A percentile compares a stretch with the other conserved stretches of the same genome.
phyloP scores from a whole-genome alignment of 2,113 vertebrate genomes.

The Neolamprologus fasciatus region DNA sequence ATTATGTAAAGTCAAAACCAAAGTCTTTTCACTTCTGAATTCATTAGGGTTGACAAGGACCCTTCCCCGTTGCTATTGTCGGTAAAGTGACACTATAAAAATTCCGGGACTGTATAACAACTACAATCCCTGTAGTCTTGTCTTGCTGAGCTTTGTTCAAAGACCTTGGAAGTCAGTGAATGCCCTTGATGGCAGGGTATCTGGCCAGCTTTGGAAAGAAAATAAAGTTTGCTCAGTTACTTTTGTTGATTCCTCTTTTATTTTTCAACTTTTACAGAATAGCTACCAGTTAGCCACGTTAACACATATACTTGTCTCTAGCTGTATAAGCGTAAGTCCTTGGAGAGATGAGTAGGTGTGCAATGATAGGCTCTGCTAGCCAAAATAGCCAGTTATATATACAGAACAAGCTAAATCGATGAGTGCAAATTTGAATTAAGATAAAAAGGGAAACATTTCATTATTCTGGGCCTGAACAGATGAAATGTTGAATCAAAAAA shows the following conservation, averaged over 20 bases:
- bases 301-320: not conserved
- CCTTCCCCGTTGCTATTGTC: not conserved
- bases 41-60: constrained; percentile 19
- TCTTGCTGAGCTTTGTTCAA: not conserved
- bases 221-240: not conserved
- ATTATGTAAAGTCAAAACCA: constrained; percentile 50
- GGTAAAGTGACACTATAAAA: not conserved
- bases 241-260: not conserved
- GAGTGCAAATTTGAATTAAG: constrained; percentile 9
- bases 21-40: constrained; percentile 43
- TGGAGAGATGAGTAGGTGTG: not conserved
- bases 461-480: constrained; percentile 42
- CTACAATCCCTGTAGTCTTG: not conserved
- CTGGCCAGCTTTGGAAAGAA: not conserved
- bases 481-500: constrained; percentile 44
- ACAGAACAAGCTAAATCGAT: not conserved
- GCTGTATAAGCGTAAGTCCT: not conserved
- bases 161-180: not conserved
- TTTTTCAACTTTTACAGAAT: not conserved
- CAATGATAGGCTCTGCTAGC: not conserved
- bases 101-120: not conserved
- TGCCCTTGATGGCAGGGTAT: not conserved
- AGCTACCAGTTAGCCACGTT: not conserved
- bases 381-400: constrained; percentile 10
- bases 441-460: constrained; percentile 31